These are phyloP conservation scores for Chrysopa pallens DNA, from an alignment of 1,140 invertebrate genomes.

Conservation along the genomic window DNA sequence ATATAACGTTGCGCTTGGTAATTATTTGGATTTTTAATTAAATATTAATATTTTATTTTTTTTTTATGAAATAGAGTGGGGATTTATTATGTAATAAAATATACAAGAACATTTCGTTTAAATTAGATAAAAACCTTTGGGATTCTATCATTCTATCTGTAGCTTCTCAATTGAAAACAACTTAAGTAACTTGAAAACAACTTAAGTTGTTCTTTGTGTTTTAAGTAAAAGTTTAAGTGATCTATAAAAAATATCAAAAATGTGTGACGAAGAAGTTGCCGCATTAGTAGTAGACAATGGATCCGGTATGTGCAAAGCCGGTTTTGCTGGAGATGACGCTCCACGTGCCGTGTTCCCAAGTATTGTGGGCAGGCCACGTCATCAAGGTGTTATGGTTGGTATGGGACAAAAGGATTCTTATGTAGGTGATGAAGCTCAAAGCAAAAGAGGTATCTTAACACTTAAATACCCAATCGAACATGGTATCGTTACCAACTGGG, in stretches of 20 bases:
- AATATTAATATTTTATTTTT: too few species aligned
- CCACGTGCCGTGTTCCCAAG: constrained; percentile 74
- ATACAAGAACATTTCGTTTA: too few species aligned
- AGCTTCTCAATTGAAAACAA: too few species aligned
- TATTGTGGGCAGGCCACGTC: constrained; percentile 62
- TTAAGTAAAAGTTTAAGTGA: constrained; percentile 9
- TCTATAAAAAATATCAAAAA: constrained; percentile 24
- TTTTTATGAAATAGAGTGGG: too few species aligned
- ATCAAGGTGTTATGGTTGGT: constrained; percentile 77
- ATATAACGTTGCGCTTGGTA: too few species aligned
- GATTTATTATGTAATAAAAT: too few species aligned
- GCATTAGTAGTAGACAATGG: constrained; percentile 74
- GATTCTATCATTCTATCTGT: too few species aligned
- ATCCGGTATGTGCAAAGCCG: constrained; percentile 79
- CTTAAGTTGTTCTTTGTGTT: too few species aligned
- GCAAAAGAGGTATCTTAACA: constrained; percentile 69
- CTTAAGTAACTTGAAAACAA: too few species aligned
- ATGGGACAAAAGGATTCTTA: constrained; percentile 81
- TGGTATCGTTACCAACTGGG: constrained; percentile 74
- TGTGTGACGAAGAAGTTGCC: constrained; percentile 79
- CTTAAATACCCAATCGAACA: constrained; percentile 61
- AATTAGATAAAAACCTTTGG: too few species aligned
- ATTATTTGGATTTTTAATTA: too few species aligned
- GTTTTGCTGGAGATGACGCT: constrained; percentile 75
- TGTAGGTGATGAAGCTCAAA: constrained; percentile 78